These are phyloP conservation scores for Drosophila bocki DNA, from an alignment of 1,140 invertebrate species.

Conservation along the genomic window DNA sequence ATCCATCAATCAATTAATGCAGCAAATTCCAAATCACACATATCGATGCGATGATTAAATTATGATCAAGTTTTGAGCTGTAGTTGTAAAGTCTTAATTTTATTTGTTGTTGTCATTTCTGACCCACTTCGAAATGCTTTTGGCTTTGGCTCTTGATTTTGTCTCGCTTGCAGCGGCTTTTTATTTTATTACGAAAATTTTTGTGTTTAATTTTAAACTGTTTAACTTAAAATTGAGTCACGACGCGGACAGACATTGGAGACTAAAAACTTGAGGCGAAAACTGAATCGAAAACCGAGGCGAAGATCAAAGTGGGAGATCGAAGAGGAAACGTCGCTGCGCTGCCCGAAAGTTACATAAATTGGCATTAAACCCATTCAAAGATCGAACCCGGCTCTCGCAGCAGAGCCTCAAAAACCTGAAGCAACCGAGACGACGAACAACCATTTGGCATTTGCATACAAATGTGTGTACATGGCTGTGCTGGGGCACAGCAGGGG, in stretches of 20 bases:
- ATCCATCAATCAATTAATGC: slow-evolving; percentile 68
- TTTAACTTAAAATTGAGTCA: slow-evolving; percentile 82
- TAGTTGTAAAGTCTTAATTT: slow-evolving; percentile 33
- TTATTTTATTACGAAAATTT: slow-evolving; percentile 78
- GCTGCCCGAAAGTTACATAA: slow-evolving; percentile 78
- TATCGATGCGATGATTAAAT: slow-evolving; percentile 56
- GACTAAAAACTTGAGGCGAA: slow-evolving; percentile 2
- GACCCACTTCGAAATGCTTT: slow-evolving; percentile 61
- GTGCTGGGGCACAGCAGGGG: slow-evolving; percentile 3
- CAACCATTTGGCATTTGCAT: slow-evolving; percentile 79
- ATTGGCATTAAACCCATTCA: slow-evolving; percentile 78
- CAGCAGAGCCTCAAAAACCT: slow-evolving; percentile 46
- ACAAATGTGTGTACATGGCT: slow-evolving; percentile 29
- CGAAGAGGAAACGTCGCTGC: slow-evolving; percentile 28
- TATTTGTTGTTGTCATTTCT: slow-evolving; percentile 47
- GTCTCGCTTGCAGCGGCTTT: slow-evolving; percentile 38
- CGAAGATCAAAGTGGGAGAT: slow-evolving; percentile 34
- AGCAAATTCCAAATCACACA: slow-evolving; percentile 30
- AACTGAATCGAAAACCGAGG: slow-evolving; percentile 7
- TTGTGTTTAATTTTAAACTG: slow-evolving; percentile 75
- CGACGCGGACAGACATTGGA: slow-evolving; percentile 16
- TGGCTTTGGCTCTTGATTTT: slow-evolving; percentile 12
- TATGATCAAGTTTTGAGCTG: slow-evolving; percentile 53
- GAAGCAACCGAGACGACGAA: slow-evolving; percentile 63
- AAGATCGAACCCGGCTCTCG: slow-evolving; percentile 48